A percentile compares a stretch with the other conserved stretches of the same genome.
These are phyloP conservation scores for Limnephilus lunatus DNA, from an alignment of 2,888 invertebrate genomes.

Conservation along the genomic window DNA sequence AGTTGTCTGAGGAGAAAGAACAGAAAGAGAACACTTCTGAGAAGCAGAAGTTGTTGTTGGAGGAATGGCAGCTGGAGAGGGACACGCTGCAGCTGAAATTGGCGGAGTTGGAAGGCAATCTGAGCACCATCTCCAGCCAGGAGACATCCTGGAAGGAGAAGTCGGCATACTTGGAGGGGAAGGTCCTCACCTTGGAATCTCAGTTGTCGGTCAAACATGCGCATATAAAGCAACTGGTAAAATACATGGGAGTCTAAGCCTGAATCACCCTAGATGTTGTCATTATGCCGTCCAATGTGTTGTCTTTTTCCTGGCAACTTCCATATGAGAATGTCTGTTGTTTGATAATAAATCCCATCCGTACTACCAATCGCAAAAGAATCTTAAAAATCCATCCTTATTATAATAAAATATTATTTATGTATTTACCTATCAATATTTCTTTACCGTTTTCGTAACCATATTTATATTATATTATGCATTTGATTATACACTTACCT, in stretches of 20 bases:
- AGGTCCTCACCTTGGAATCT: constrained; percentile 79
- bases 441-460: not conserved
- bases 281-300: not conserved
- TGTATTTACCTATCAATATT: not conserved
- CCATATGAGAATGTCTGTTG: constrained; percentile 27
- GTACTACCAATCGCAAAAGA: not conserved
- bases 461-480: no score
- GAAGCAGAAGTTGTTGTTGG: constrained; percentile 73
- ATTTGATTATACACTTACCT: no score
- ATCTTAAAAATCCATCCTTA: not conserved
- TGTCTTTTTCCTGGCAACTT: constrained; percentile 16
- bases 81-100: constrained; percentile 74
- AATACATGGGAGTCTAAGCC: constrained; percentile 35
- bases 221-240: constrained; percentile 81
- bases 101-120: constrained; percentile 74
- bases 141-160: constrained; percentile 77
- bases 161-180: constrained; percentile 79
- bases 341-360: not conserved
- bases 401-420: not conserved
- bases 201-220: constrained; percentile 79
- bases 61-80: constrained; percentile 75
- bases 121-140: constrained; percentile 70
- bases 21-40: constrained; percentile 72
- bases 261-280: constrained; percentile 38
- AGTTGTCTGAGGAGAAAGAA: constrained; percentile 76